These are phyloP conservation scores for Tachina fera DNA, from an alignment of 2,888 invertebrate genomes.

Conservation along the genomic window DNA sequence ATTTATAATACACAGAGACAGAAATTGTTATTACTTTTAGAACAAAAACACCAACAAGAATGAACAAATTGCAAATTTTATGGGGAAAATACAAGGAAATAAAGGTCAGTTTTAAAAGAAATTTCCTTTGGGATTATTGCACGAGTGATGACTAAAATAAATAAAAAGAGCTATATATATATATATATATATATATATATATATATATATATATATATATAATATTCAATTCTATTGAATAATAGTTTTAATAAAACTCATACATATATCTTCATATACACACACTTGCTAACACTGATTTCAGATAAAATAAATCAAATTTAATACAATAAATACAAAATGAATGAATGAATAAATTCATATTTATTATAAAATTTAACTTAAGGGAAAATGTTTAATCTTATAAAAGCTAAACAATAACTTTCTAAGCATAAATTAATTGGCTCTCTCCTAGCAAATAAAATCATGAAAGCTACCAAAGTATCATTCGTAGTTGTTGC, in stretches of 20 bases:
- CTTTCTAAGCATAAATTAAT: no score
- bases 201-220: no score
- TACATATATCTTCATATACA: not conserved
- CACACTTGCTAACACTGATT: slow-evolving; percentile 19
- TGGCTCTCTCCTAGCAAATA: no score
- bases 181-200: no score
- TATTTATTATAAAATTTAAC: no score
- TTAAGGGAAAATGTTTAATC: no score
- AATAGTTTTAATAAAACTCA: not conserved
- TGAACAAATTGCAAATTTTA: not conserved
- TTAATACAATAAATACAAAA: slow-evolving; percentile 42
- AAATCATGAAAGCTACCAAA: no score
- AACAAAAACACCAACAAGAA: slow-evolving; percentile 25
- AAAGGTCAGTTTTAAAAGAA: slow-evolving; percentile 52
- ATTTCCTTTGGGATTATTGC: slow-evolving; percentile 58
- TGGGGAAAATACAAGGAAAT: slow-evolving; percentile 7
- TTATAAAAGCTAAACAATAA: no score
- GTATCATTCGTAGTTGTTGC: no score
- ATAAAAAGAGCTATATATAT: not conserved
- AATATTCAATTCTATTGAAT: not conserved
- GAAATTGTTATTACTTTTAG: slow-evolving; percentile 21
- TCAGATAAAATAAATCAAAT: slow-evolving; percentile 50
- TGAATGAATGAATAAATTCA: no score
- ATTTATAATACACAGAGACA: not conserved
- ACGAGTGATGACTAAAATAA: not conserved